phyloP scores from a whole-genome alignment of 2,797 vertebrate species.

The Melanotaenia boesemani region DNA sequence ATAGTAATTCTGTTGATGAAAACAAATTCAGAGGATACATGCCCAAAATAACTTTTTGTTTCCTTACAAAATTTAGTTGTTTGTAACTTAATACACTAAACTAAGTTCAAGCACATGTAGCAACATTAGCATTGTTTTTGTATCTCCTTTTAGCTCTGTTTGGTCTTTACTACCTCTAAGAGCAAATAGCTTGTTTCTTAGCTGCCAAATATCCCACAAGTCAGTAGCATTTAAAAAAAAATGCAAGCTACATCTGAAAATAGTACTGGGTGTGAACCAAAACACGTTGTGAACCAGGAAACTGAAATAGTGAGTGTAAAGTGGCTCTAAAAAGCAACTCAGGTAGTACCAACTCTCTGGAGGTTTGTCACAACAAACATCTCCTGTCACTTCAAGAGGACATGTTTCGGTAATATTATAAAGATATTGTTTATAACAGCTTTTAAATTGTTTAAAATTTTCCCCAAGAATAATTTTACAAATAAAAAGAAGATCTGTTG shows the following conservation, averaged over 20 bases:
- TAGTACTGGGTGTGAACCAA: conserved; percentile 9
- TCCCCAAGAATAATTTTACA: background rate
- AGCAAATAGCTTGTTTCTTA: background rate
- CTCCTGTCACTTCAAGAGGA: background rate
- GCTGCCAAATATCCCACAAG: background rate
- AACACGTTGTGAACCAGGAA: background rate
- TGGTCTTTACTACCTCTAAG: background rate
- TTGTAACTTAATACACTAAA: background rate
- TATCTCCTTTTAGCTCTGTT: background rate
- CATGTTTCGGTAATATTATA: background rate
- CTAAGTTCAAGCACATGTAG: background rate
- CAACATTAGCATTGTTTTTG: background rate
- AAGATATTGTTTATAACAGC: background rate
- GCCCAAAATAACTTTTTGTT: background rate
- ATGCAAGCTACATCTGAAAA: conserved; percentile 3
- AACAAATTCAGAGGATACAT: too few relatives aligned
- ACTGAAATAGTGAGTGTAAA: conserved; percentile 16
- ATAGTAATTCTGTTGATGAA: too few relatives aligned
- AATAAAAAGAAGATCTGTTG: conserved; percentile 18
- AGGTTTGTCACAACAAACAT: background rate
- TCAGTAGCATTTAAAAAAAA: background rate
- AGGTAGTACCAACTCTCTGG: background rate
- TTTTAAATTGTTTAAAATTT: background rate
- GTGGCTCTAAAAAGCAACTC: conserved; percentile 6
- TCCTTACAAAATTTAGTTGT: background rate